phyloP scores from a whole-genome alignment of 1,140 invertebrate species.

The Pollicipes pollicipes region DNA sequence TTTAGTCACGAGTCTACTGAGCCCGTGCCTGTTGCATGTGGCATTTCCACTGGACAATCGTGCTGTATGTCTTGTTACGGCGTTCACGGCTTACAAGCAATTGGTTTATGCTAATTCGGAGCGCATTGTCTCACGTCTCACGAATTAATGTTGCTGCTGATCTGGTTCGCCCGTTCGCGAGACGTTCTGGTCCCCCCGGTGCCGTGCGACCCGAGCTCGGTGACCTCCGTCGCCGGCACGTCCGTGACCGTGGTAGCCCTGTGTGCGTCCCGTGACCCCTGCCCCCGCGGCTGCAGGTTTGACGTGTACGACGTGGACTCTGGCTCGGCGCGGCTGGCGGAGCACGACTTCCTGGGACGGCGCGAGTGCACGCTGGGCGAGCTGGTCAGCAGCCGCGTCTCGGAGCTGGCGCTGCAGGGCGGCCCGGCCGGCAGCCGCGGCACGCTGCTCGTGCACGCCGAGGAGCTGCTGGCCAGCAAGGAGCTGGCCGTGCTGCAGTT shows the following conservation, averaged over 20 bases:
- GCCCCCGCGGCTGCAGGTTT: slow-evolving; percentile 35
- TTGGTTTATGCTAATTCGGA: too few species aligned
- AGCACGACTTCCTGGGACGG: slow-evolving; percentile 40
- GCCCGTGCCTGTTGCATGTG: too few species aligned
- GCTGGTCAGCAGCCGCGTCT: slow-evolving; percentile 26
- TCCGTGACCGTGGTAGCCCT: neutral
- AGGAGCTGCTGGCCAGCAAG: slow-evolving; percentile 33
- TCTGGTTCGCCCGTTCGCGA: too few species aligned
- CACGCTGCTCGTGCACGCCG: slow-evolving; percentile 32
- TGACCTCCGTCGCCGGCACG: too few species aligned
- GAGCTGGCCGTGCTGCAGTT: slow-evolving; percentile 35
- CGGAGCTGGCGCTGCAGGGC: slow-evolving; percentile 23
- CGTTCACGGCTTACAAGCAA: too few species aligned
- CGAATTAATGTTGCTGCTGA: too few species aligned
- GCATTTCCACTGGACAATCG: too few species aligned
- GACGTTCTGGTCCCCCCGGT: too few species aligned
- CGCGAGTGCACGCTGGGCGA: slow-evolving; percentile 34
- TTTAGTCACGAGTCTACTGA: too few species aligned
- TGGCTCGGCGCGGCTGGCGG: slow-evolving; percentile 26
- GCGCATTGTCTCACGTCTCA: too few species aligned
- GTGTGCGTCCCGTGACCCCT: slow-evolving; percentile 24
- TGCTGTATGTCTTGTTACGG: too few species aligned
- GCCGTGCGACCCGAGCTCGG: too few species aligned
- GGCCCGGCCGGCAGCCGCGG: slow-evolving; percentile 22
- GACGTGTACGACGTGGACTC: slow-evolving; percentile 39